Percentiles rank a stretch among this genome's conserved stretches.
These are phyloP conservation scores for Bujurquina vittata DNA, from an alignment of 2,113 vertebrate genomes.

Conservation along the genomic window DNA sequence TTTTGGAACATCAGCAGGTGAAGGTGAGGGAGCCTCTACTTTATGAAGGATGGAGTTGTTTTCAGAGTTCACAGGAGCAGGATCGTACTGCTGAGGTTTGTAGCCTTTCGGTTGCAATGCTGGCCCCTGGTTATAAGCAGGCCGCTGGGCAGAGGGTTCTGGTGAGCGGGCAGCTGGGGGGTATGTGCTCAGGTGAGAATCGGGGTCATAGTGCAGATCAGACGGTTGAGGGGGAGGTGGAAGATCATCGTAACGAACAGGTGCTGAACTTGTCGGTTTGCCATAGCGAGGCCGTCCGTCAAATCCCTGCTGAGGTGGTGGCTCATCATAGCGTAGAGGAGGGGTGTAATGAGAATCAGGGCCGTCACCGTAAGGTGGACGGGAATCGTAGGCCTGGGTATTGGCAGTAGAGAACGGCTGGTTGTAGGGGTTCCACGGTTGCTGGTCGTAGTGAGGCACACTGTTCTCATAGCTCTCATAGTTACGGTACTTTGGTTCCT, in stretches of 20 bases:
- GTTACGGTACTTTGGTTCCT: conserved; percentile 85
- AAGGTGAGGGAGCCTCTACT: conserved; percentile 80
- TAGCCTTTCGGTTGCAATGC: conserved; percentile 83
- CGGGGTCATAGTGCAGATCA: conserved; percentile 83
- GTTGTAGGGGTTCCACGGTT: conserved; percentile 89
- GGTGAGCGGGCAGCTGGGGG: conserved; percentile 59
- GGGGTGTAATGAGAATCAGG: conserved; percentile 86
- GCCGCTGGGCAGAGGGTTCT: conserved; percentile 58
- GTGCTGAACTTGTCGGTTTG: conserved; percentile 81
- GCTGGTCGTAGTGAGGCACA: conserved; percentile 88
- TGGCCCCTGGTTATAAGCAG: conserved; percentile 78
- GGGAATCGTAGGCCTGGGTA: conserved; percentile 82
- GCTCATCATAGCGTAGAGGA: conserved; percentile 88
- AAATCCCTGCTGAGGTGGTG: conserved; percentile 78
- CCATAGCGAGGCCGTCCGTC: conserved; percentile 87
- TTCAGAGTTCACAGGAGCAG: conserved; percentile 76
- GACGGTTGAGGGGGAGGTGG: conserved; percentile 75
- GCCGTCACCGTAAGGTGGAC: conserved; percentile 82
- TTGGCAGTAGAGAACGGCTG: conserved; percentile 79
- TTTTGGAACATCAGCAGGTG: conserved; percentile 70
- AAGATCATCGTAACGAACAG: conserved; percentile 86
- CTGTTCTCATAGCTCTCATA: conserved; percentile 89
- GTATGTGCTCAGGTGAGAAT: conserved; percentile 60
- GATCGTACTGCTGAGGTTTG: conserved; percentile 84
- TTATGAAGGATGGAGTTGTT: conserved; percentile 79